Base-by-base conservation (phyloP, 2,888 invertebrate species). In the Chaetogeoica ovagalla region DNA sequence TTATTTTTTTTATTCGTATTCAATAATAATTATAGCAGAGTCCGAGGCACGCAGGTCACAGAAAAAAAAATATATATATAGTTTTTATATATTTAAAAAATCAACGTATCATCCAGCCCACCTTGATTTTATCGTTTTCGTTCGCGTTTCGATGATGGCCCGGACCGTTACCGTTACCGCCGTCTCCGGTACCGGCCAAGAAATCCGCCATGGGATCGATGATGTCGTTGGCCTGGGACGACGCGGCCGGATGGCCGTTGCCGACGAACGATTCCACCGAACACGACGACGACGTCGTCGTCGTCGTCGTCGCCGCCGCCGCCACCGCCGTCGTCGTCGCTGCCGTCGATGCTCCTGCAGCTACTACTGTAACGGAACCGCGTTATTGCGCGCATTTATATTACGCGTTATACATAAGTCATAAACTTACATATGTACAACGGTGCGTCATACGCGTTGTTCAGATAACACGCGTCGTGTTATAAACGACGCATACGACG, bases 121-220 rank as follows among this genome's bases (percentile, higher is more conserved):
- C 79, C 62, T 79, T 79, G 63, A 70, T 79, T 52, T 79, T 70
- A 30, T 70, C 63, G 55, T 52, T 70, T 70, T 63, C 70, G 62
- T 55, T 23, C 55, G 71, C 63, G 39, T 55, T 55, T n/a, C 66
- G 75, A 15, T 69, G 79, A 48, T 48, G 48, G 48, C 30, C 30
- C 30, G 30, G 30, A 30, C 30, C 30, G 30, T 4, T 4, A 30
- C 43, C 43, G 6, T 11, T 11, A 11, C 11, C 1, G 6, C 43
- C 43, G 4, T 43, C 43, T 2, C 43, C 43, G 43, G 8, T 6
- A 55, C 60, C 60, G 13, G 37, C 39, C 37, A 79, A 39, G 39
- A 63, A 79, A 19, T 79, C 70, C 0, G 70, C 70, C 79, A 79
- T 79, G 23, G 55, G 70, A 15, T 79, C 79, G 39, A 70, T 70